Evolutionary conservation across 2,888 invertebrate genomes (phyloP), one percentile per base, ranked within the genome.

Genomic region (Parnassius glacialis): DNA sequence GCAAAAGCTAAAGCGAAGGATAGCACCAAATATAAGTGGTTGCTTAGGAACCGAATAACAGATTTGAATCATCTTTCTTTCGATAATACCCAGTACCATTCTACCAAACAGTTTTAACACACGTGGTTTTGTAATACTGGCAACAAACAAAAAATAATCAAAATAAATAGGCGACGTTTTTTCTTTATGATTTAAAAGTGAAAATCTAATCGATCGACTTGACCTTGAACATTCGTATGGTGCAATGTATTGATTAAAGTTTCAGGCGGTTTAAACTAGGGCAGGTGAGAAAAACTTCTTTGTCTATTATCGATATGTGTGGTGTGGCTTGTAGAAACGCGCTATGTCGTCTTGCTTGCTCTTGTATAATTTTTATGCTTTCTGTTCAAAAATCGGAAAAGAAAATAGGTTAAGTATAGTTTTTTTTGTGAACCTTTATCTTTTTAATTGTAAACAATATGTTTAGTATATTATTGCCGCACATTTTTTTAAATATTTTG

Each of bases 1-100:
- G 43, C 42, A 41, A 56, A 54, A 57, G 25, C 59, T 55, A 57
- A 52, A 61, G 43, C 34, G 3, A 3, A 44, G 34, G 20, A 54
- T 59, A 57, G 41, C 57, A 57, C 63, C 58, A 67, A 73, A 70
- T 69, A 66, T 62, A 67, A 70, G 57, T 50, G 34, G 84, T 87
- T 71, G 70, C 87, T 61, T 69, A 71, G 87, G 75, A 82, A 87
- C 86, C 41, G 56, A 80, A 87, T 84, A 87, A 87, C 87, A 85
- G 73, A 73, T 81, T 75, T 70, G 65, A 66, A 68, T 70, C 74
- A 61, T 64, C 61, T 65, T 68, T 56, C 64, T 57, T 62, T 66
- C 65, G 58, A 68, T 67, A 68, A 60, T 67, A 70, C 71, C 70
- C 75, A 82, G 76, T 79, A 63, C 57, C 64, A 69, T 68, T 65